Evolutionary conservation across 1,140 invertebrate species (phyloP), one percentile per base, ranked within the genome.

Genomic region (Apis dorsata): DNA sequence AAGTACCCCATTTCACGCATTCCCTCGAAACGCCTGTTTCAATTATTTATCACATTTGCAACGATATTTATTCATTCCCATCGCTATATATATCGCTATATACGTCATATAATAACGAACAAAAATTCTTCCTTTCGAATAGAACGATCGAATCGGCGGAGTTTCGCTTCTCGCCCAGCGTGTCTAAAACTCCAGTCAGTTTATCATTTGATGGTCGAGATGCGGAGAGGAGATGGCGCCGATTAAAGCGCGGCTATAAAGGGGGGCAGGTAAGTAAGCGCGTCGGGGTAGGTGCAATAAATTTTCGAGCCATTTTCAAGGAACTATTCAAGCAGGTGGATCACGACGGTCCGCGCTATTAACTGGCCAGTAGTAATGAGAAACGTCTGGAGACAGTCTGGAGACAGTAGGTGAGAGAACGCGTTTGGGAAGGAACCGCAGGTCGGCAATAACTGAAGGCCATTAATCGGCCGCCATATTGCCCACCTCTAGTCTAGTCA

Each of bases 391-490:
- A 88, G 87, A 85, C 76, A 85, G 87, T 88, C 84, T 88, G 77
- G 70, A 34, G 34, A 34, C 34, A 2, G 79, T 77, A 77, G 78
- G 74, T 69, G 79, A 68, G 84, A 83, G 81, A 85, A 76, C 87
- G 78, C 34, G 34, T 44, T 44, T 7, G 34, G 34, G 34, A 44
- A 44, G 34, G 34, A 5, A 44, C 28, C 28, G 28, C 28, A 59
- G 85, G 87, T 80, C 86, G 89, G 80, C 85, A 76, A 83, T 87
- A 90, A 90, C 90, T 88, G 34, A 84, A 89, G 88, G 91, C 90
- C 90, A 92, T 92, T 91, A 92, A 92, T 92, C 90, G 91, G 86
- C 85, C 81, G 86, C 90, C 91, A 90, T 91, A 91, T 88, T 90
- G 87, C 80, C 88, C 72, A 85, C 81, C 86, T 85, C 83, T 7